Evolutionary conservation across 2,888 invertebrate species (phyloP).

Genomic region (Drosophila mercatorum): DNA sequence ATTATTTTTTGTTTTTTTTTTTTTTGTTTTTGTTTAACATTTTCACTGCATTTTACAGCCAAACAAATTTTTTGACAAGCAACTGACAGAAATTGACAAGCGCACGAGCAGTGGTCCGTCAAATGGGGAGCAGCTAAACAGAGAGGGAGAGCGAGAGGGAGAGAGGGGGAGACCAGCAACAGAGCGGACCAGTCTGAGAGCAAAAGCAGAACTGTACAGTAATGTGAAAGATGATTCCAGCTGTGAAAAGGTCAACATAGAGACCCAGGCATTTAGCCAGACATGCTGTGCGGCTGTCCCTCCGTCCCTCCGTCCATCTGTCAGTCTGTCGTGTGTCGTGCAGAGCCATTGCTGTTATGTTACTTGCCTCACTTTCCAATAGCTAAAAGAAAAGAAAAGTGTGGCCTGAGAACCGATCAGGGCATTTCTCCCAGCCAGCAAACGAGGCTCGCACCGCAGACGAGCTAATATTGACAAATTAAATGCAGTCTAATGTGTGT

Average conservation of each 20-base stretch:
- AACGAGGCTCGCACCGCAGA: slow-evolving; percentile 13
- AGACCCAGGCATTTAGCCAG: slow-evolving; percentile 61
- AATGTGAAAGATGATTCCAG: slow-evolving; percentile 75
- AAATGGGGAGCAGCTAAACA: slow-evolving; percentile 47
- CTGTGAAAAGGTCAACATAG: slow-evolving; percentile 76
- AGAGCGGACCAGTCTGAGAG: slow-evolving; percentile 30
- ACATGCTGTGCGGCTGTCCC: slow-evolving; percentile 19
- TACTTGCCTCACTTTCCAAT: slow-evolving; percentile 71
- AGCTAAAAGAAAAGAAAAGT: slow-evolving; percentile 73
- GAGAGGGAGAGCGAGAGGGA: background rate
- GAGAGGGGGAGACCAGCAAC: background rate
- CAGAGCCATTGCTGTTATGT: slow-evolving; percentile 61
- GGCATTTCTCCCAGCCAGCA: slow-evolving; percentile 41
- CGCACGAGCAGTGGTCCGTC: slow-evolving; percentile 71
- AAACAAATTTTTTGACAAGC: slow-evolving; percentile 81
- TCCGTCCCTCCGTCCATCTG: slow-evolving; percentile 11
- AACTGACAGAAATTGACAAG: slow-evolving; percentile 81
- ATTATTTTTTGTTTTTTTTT: slow-evolving; percentile 27
- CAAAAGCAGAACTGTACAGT: slow-evolving; percentile 50
- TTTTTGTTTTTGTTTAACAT: slow-evolving; percentile 42
- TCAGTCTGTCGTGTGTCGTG: slow-evolving; percentile 59
- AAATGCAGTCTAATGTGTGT: slow-evolving; percentile 77
- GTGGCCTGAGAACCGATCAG: slow-evolving; percentile 67
- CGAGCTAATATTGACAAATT: slow-evolving; percentile 79
- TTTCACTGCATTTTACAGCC: slow-evolving; percentile 74